Evolutionary conservation across 2,888 invertebrate genomes (phyloP), one percentile per base, ranked within the genome.

Genomic region (Epirrhoe tristata): DNA sequence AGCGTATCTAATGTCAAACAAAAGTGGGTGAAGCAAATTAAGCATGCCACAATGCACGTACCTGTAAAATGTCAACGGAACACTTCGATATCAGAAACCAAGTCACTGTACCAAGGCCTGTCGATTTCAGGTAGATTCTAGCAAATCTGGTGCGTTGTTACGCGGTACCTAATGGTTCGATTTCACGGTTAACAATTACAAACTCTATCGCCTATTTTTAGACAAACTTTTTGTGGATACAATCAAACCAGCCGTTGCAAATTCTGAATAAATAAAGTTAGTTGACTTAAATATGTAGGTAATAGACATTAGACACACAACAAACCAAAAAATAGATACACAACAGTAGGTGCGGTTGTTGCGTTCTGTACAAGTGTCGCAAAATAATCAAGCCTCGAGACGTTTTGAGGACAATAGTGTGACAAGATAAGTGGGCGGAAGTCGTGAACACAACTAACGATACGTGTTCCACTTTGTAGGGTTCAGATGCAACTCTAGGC

Each of bases 81-180:
- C 87, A 87, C 80, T 84, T 81, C 83, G 85, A 86, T 89, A 92
- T 89, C 88, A 53, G 88, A 87, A 91, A 91, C 89, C 89, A 89
- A 93, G 92, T 92, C 90, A 91, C 87, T 90, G 82, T 90, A 88
- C 83, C 92, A 92, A 91, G 92, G 92, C 81, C 88, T 87, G 77
- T 67, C 67, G 79, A 85, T 90, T 92, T 90, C 89, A 90, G 88
- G 81, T 85, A 79, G 71, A 80, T 78, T 79, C 77, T 67, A 80
- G 48, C 52, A 77, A 75, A 82, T 75, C 76, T 74, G 74, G 73
- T 69, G 75, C 65, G 72, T 76, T 69, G 70, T 71, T 64, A 50
- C 46, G 71, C 63, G 70, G 79, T 78, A n/a, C n/a, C n/a, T n/a
- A 78, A 79, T 74, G 67, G 73, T 70, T 73, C 79, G 73, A 82